A percentile compares a stretch with the other conserved stretches of the same genome.
phyloP scores from a whole-genome alignment of 2,888 invertebrate species.

The Protonemura montana region DNA sequence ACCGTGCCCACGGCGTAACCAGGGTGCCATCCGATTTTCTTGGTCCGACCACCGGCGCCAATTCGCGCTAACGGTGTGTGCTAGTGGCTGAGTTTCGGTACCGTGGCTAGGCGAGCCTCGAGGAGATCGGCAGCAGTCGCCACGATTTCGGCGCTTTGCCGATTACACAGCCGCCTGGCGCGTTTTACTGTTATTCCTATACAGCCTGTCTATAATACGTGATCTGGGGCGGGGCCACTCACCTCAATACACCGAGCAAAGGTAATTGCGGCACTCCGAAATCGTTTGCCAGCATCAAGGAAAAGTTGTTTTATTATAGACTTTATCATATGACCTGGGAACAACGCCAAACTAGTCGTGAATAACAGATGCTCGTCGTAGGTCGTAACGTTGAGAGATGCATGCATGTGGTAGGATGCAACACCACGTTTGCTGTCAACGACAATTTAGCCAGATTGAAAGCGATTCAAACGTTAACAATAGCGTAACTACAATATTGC shows the following conservation, averaged over 20 bases:
- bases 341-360: conserved; percentile 19
- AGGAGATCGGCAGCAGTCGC: not conserved
- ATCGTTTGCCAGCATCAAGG: conserved; percentile 32
- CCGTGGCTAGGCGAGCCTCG: not conserved
- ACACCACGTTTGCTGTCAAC: not conserved
- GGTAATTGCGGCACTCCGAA: conserved; percentile 33
- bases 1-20: not conserved
- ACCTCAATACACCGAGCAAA: conserved; percentile 38
- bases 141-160: conserved; percentile 1
- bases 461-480: not conserved
- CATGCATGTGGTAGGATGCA: not conserved
- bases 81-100: not conserved
- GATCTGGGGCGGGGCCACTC: conserved; percentile 38
- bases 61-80: not conserved
- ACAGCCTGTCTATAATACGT: conserved; percentile 25
- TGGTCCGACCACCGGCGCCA: not conserved
- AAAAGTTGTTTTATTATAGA: conserved; percentile 28
- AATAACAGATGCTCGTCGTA: conserved; percentile 32
- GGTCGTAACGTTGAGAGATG: too few relatives aligned
- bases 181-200: conserved; percentile 7
- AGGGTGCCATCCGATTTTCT: not conserved
- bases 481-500: not conserved
- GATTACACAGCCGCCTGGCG: not conserved
- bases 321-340: conserved; percentile 25
- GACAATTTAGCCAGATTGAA: not conserved